phyloP scores from a whole-genome alignment of 2,113 vertebrate genomes.

The Sapayoa aenigma region DNA sequence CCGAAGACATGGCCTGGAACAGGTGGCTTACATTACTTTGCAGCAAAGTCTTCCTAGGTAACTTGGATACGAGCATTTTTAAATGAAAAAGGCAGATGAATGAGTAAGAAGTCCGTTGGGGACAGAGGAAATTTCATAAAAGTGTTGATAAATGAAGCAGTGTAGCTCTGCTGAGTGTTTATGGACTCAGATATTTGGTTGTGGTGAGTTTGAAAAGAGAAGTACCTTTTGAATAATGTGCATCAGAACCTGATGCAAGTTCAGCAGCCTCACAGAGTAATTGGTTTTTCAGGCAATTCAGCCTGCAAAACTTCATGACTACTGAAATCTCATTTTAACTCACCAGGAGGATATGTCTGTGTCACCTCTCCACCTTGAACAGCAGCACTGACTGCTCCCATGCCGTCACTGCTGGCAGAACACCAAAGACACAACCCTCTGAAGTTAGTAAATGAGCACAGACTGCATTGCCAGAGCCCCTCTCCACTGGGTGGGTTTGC shows the following conservation, averaged over 20 bases:
- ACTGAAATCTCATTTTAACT: not conserved
- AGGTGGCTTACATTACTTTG: not conserved
- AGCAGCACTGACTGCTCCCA: not conserved
- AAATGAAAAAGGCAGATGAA: not conserved
- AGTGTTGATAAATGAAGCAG: not conserved
- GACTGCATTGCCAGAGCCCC: not conserved
- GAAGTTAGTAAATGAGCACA: not conserved
- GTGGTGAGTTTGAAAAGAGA: not conserved
- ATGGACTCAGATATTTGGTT: not conserved
- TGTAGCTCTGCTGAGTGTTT: not conserved
- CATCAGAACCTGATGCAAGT: not conserved
- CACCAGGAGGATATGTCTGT: not conserved
- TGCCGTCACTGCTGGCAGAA: not conserved
- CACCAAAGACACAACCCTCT: not conserved
- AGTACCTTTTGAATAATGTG: not conserved
- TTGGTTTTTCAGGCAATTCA: not conserved
- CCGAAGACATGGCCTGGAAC: not conserved
- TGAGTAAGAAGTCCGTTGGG: not conserved
- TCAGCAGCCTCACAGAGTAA: not conserved
- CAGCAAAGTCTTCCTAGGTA: not conserved
- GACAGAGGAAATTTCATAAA: not conserved
- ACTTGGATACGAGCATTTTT: not conserved
- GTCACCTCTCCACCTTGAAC: not conserved
- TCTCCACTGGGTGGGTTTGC: not conserved
- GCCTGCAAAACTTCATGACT: not conserved